Evolutionary conservation across 2,888 invertebrate genomes (phyloP).

Genomic region (Acanthosepion esculentum): DNA sequence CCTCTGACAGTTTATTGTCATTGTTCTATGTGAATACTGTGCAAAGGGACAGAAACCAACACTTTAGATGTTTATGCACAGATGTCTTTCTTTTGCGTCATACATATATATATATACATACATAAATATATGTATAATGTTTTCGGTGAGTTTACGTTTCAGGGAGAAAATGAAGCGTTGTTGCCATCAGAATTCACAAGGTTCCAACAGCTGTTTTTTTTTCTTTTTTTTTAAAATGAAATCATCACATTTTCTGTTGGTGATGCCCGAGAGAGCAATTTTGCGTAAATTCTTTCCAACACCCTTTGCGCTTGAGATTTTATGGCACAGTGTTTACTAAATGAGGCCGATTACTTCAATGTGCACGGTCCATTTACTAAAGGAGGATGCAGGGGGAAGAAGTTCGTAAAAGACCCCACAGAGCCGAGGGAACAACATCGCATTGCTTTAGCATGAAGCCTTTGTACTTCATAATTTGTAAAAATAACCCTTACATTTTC

Average conservation of each 20-base stretch:
- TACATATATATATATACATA: background rate
- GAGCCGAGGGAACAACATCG: background rate
- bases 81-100: background rate
- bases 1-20: too few relatives aligned
- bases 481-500: background rate
- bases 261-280: background rate
- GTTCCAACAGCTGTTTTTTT: background rate
- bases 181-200: background rate
- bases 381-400: background rate
- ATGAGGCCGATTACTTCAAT: background rate
- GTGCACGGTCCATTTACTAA: background rate
- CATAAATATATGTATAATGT: background rate
- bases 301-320: background rate
- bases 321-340: slow-evolving; percentile 2
- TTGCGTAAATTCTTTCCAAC: background rate
- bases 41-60: too few relatives aligned
- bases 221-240: background rate
- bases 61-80: background rate
- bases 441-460: background rate
- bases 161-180: too few relatives aligned
- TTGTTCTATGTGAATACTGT: too few relatives aligned
- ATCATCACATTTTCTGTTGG: background rate
- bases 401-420: background rate
- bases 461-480: background rate
- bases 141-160: background rate